A percentile compares a stretch with the other conserved stretches of the same genome.
phyloP scores from a whole-genome alignment of 2,888 invertebrate genomes.

The Pedicia rivosa region DNA sequence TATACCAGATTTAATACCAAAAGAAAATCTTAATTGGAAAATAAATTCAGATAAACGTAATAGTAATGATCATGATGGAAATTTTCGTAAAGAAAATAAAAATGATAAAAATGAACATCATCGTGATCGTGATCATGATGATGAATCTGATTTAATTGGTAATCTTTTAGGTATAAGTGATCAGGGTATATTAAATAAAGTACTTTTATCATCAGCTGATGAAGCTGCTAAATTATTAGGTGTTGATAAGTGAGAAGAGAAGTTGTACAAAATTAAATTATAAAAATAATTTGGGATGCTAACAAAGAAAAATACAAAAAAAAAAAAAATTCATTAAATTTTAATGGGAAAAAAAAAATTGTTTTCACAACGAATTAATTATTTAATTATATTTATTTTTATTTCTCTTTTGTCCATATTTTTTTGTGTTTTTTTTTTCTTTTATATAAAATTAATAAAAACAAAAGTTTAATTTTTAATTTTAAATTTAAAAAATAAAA shows the following conservation, averaged over 20 bases:
- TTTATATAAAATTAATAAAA: background rate
- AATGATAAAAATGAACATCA: conserved; percentile 2
- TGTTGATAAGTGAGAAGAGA: conserved; percentile 50
- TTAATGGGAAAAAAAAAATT: background rate
- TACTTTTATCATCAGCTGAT: conserved; percentile 61
- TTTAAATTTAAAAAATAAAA: no score
- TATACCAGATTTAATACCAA: conserved; percentile 8
- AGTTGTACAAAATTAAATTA: no score
- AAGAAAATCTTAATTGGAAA: conserved; percentile 1
- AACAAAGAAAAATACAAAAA: background rate
- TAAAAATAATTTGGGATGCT: no score
- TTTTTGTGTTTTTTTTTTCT: background rate
- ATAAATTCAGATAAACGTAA: conserved; percentile 23
- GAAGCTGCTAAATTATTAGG: conserved; percentile 80
- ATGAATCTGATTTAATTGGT: conserved; percentile 63
- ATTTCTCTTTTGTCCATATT: no score
- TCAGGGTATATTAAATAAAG: conserved; percentile 68
- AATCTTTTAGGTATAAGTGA: conserved; percentile 79
- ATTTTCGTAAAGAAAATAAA: no score
- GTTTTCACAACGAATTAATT: background rate
- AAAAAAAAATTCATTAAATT: background rate
- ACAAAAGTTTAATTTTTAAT: background rate
- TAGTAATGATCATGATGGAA: no score
- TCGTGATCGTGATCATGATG: conserved; percentile 7
- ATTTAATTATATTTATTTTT: background rate